Base-by-base conservation (phyloP, 2,113 vertebrate genomes). In the Hucho hucho region DNA sequence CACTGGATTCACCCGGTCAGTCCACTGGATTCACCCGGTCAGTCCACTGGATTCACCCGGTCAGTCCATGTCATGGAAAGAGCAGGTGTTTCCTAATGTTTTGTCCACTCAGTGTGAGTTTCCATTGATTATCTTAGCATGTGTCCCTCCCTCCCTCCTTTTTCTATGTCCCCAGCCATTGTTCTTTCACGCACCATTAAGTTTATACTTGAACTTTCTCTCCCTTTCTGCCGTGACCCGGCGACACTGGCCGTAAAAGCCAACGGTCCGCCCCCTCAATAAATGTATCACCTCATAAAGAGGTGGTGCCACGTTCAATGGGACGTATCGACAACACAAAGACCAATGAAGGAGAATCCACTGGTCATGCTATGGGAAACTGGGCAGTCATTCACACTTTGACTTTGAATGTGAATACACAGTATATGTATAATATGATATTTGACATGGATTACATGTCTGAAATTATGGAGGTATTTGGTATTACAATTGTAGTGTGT, bases 211-310 rank as follows among this genome's bases (percentile, higher is more conserved):
- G 92, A 93, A 93, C 93, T 93, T 89, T 87, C 84, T 85, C 78
- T 87, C 90, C 89, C 91, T 92, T 88, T 85, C 83, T 65, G 81
- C 86, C 88, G 72, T 88, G 92, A 94, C 92, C 94, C 83, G 59
- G 75, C 75, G 82, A 88, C 90, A 90, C 85, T 46, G 76, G 83
- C 88, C 76, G 72, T 93, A 93, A 93, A 92, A 93, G 74, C 90
- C 78, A 80, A 87, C 90, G 88, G 87, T 87, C 92, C 90, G 83
- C 89, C 90, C 89, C 91, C 87, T 87, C 91, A 81, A 91, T 92
- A 90, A 92, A 93, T 92, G 83, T 91, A 91, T 91, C 92, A 92
- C 92, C 92, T 89, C 92, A 92, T 92, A 93, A 93, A 92, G 49
- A 53, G 1, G 84, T 84, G 85, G 81, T 53, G 49, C 49, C 16